Base-by-base conservation (phyloP, 2,888 invertebrate species). In the Electrophaes corylata region DNA sequence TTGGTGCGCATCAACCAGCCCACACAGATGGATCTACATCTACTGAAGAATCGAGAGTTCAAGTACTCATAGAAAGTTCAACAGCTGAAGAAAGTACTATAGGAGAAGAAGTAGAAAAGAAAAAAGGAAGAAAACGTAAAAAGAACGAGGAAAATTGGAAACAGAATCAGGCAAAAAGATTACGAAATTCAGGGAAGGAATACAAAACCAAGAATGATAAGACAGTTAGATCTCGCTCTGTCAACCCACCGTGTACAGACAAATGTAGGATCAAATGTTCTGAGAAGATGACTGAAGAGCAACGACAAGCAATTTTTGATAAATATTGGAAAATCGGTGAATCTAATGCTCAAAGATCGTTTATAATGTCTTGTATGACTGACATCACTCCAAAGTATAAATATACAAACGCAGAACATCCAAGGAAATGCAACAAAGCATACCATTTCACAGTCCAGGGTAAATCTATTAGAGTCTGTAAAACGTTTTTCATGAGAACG, bases 61-160 rank as follows among this genome's bases (percentile, higher is more conserved):
- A 37, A 37, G 37, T 37, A 37, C 14, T 37, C 37, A 37, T 37
- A 37, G 37, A 37, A 37, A 37, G 37, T 37, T 37, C 37, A 1
- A 37, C 37, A 37, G 37, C 37, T 44, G 44, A 44, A 44, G 19
- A 26, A 44, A 44, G 37, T 37, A 44, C 44, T 44, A 26, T 26
- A 44, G 44, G 26, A 44, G 26, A 26, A 44, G 26, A 47, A 47
- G 37, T 12, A 23, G 14, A 47, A 14, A 20, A 37, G 37, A 37
- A 47, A 48, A 49, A 2, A 48, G 48, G 40, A 26, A 39, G 48
- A 39, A 40, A 49, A 40, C 48, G 48, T 11, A 40, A 26, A 40
- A 49, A 29, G 18, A 49, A 49, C 48, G 29, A 39, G 11, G 16
- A 49, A 40, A 18, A n/a, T 18, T 40, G 40, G 40, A 49, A 40